These are phyloP conservation scores for Sphaeridia pumilis DNA, from an alignment of 2,888 invertebrate genomes.

Conservation along the genomic window DNA sequence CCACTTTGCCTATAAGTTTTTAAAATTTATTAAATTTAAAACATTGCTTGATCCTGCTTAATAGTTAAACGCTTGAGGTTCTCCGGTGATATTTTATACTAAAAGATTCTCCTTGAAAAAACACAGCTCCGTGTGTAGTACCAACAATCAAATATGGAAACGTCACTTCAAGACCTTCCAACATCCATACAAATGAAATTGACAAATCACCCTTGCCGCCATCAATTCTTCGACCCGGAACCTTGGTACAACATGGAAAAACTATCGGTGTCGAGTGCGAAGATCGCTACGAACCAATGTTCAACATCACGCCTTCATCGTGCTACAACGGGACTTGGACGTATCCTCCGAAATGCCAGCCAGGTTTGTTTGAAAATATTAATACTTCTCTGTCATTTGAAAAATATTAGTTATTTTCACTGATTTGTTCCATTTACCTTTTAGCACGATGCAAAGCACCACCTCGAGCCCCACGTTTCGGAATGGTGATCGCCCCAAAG, in stretches of 20 bases:
- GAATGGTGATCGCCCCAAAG: conserved; percentile 92
- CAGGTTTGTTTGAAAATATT: conserved; percentile 44
- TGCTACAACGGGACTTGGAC: conserved; percentile 97
- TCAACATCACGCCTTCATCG: conserved; percentile 53
- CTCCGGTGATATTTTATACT: too few relatives aligned
- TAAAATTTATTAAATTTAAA: background rate
- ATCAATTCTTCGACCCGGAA: conserved; percentile 31
- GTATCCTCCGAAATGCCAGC: conserved; percentile 74
- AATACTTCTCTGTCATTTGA: background rate
- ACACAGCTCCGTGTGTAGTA: conserved; percentile 78
- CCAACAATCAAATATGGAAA: conserved; percentile 52
- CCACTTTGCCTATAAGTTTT: conserved; percentile 56
- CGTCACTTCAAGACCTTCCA: conserved; percentile 34
- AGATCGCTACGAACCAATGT: conserved; percentile 55
- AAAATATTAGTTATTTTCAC: background rate
- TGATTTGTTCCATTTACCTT: background rate
- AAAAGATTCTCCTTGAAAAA: background rate
- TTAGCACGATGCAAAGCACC: conserved; percentile 62
- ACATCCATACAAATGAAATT: conserved; percentile 19
- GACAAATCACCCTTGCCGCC: conserved; percentile 9
- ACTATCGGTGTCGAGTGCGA: conserved; percentile 67
- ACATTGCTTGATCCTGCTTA: too few relatives aligned
- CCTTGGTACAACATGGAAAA: conserved; percentile 56
- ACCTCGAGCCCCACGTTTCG: conserved; percentile 76
- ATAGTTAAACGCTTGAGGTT: background rate